Conservation (phyloP, 1,140 invertebrate genomes). For the Glossosoma conforme region DNA sequence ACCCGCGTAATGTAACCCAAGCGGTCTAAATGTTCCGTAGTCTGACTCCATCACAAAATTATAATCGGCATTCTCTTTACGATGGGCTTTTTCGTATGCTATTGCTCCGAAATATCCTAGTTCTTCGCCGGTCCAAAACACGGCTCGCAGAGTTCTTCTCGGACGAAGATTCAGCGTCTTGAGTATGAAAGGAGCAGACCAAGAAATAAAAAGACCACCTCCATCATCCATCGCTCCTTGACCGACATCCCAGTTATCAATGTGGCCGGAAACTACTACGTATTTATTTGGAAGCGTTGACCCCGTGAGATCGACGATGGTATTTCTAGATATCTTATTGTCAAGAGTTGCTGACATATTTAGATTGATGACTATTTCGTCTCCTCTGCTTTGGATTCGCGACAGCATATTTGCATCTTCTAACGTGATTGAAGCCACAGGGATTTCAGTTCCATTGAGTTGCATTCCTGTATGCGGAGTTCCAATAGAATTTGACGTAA, state of each 20-base stretch:
- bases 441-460: constrained; percentile 59
- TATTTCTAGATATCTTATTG: constrained; percentile 62
- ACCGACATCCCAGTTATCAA: constrained; percentile 90
- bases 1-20: constrained; percentile 54
- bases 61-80: constrained; percentile 31
- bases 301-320: constrained; percentile 67
- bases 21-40: constrained; percentile 67
- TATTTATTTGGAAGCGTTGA: constrained; percentile 55
- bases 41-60: constrained; percentile 72
- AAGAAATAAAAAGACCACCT: constrained; percentile 76
- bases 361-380: constrained; percentile 32
- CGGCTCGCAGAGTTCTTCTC: constrained; percentile 68
- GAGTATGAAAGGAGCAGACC: constrained; percentile 66
- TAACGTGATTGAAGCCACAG: constrained; percentile 65
- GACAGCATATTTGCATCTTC: constrained; percentile 68
- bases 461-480: constrained; percentile 62
- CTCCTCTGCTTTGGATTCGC: constrained; percentile 51
- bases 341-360: constrained; percentile 44
- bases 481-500: constrained; percentile 63
- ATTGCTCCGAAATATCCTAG: constrained; percentile 61
- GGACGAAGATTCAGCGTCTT: constrained; percentile 63
- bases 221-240: constrained; percentile 87
- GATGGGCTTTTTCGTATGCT: constrained; percentile 57
- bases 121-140: constrained; percentile 85
- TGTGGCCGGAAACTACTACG: constrained; percentile 78